Percentiles rank a stretch among this genome's conserved stretches.
phyloP scores from a whole-genome alignment of 2,797 vertebrate species.

The Vespertilio murinus region DNA sequence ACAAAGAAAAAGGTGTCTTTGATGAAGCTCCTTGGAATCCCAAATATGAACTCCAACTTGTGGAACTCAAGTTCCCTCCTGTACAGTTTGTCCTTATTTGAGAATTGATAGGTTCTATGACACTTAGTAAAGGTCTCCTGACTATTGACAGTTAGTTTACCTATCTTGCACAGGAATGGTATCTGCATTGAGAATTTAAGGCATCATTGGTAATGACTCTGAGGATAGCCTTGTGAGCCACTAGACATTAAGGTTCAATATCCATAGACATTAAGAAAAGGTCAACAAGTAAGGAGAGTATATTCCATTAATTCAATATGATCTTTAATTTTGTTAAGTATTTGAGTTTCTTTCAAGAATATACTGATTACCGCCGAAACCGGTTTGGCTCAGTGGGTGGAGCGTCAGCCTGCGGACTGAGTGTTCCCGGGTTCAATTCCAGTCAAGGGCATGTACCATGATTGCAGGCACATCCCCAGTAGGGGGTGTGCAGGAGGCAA shows the following conservation, averaged over 20 bases:
- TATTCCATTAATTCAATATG: background rate
- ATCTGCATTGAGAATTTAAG: background rate
- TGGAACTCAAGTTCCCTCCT: background rate
- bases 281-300: background rate
- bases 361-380: background rate
- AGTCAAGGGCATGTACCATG: no score
- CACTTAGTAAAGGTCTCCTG: background rate
- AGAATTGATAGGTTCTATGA: background rate
- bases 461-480: no score
- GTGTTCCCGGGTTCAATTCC: no score
- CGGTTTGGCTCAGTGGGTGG: no score
- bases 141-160: background rate
- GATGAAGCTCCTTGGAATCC: background rate
- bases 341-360: conserved; percentile 31
- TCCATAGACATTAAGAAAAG: background rate
- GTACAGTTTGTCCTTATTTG: background rate
- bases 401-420: no score
- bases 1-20: background rate
- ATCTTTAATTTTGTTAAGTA: conserved; percentile 2
- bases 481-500: no score
- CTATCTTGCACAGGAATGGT: background rate
- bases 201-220: background rate
- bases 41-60: background rate
- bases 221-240: conserved; percentile 6
- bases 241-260: background rate